phyloP scores from a whole-genome alignment of 2,888 invertebrate genomes.

The Meghimatium bilineatum region DNA sequence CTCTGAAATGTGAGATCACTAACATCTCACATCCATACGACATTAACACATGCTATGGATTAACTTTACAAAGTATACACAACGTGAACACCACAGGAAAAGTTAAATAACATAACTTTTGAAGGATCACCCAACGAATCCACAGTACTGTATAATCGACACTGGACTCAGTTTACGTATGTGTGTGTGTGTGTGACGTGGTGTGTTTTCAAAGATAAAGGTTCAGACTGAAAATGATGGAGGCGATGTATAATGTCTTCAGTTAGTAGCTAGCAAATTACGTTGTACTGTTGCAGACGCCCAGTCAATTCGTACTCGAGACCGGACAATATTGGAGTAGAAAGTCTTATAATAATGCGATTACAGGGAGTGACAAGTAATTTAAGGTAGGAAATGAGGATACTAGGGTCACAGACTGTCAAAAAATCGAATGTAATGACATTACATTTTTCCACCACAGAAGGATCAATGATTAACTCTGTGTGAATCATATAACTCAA shows the following conservation, averaged over 20 bases:
- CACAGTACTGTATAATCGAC: no score
- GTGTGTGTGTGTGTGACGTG: not conserved
- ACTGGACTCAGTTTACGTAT: no score
- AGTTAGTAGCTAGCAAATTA: not conserved
- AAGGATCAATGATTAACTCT: no score
- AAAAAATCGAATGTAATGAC: not conserved
- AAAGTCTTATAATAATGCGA: not conserved
- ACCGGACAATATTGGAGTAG: not conserved
- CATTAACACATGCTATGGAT: no score
- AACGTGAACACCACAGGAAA: no score
- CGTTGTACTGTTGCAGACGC: not conserved
- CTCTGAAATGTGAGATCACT: no score
- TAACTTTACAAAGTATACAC: no score
- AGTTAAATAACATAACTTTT: no score
- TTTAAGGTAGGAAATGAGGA: not conserved
- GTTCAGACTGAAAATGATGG: not conserved
- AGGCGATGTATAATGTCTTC: not conserved
- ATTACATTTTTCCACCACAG: not conserved
- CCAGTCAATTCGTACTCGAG: not conserved
- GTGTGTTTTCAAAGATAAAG: not conserved
- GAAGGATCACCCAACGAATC: no score
- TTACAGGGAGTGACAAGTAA: constrained; percentile 9
- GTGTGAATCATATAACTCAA: no score
- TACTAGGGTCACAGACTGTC: not conserved
- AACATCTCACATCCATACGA: no score